Conservation (phyloP, 2,797 vertebrate genomes). For the Sebastes paucispinis region DNA sequence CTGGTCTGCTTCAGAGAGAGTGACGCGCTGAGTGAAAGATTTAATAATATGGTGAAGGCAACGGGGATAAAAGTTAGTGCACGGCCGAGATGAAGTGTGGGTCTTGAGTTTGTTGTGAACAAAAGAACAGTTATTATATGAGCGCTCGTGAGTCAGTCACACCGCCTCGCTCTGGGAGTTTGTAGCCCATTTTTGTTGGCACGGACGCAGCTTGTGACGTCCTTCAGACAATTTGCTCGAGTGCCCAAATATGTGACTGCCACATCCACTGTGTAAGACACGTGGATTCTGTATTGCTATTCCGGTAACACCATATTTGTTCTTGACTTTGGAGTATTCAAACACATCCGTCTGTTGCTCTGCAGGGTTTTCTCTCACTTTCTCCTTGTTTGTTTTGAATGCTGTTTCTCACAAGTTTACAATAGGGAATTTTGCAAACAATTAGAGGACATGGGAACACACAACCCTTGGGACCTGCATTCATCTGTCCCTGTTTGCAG, state of each 20-base stretch:
- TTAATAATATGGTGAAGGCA: slow-evolving; percentile 5
- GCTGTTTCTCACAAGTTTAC: neutral
- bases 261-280: slow-evolving; percentile 11
- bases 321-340: slow-evolving; percentile 36
- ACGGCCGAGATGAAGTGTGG: neutral
- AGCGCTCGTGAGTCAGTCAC: slow-evolving; percentile 56
- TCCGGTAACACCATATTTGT: slow-evolving; percentile 55
- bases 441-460: neutral
- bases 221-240: slow-evolving; percentile 14
- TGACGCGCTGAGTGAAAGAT: slow-evolving; percentile 3
- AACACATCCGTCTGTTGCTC: slow-evolving; percentile 47
- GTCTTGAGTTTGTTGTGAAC: slow-evolving; percentile 35
- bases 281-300: slow-evolving; percentile 31
- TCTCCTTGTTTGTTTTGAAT: slow-evolving; percentile 35
- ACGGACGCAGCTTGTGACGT: slow-evolving; percentile 60
- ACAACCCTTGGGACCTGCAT: neutral
- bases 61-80: neutral
- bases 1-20: slow-evolving; percentile 8
- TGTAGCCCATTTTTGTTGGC: slow-evolving; percentile 51
- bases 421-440: slow-evolving; percentile 19
- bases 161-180: slow-evolving; percentile 45
- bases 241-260: slow-evolving; percentile 45
- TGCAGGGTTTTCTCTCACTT: slow-evolving; percentile 16
- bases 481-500: slow-evolving; percentile 32
- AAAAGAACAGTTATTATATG: slow-evolving; percentile 47